Evolutionary conservation across 2,888 invertebrate genomes (phyloP).

Genomic region (Dascillus cervinus): DNA sequence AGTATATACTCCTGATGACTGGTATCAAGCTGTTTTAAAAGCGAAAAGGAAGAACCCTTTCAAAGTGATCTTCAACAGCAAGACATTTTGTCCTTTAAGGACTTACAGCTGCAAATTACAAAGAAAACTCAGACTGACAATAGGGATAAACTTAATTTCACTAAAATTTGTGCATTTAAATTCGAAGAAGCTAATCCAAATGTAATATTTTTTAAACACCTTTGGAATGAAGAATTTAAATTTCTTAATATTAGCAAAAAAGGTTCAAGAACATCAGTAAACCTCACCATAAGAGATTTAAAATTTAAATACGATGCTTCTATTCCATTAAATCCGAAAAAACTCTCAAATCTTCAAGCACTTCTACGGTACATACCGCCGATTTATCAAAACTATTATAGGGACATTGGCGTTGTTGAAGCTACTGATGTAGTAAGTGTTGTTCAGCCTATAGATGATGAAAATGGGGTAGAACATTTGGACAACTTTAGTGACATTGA

Average conservation of each 20-base stretch:
- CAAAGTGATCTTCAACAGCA: not conserved
- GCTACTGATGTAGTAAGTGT: too few species aligned
- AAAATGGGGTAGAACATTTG: too few species aligned
- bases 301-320: too few species aligned
- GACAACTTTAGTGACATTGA: too few species aligned
- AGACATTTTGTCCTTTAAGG: not conserved
- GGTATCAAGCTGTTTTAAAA: conserved; percentile 4
- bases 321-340: too few species aligned
- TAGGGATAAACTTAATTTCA: not conserved
- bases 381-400: too few species aligned
- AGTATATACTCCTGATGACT: conserved; percentile 1
- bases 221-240: not conserved
- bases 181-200: not conserved
- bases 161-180: not conserved
- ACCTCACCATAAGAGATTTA: too few species aligned
- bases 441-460: too few species aligned
- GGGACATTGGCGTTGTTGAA: too few species aligned
- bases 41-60: not conserved
- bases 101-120: not conserved
- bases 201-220: not conserved
- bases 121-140: not conserved
- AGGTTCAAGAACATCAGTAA: too few species aligned
- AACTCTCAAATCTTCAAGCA: too few species aligned
- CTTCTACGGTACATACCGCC: too few species aligned
- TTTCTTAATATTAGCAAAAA: not conserved